Conservation (phyloP, 2,113 vertebrate genomes). For the Erinaceus europaeus region DNA sequence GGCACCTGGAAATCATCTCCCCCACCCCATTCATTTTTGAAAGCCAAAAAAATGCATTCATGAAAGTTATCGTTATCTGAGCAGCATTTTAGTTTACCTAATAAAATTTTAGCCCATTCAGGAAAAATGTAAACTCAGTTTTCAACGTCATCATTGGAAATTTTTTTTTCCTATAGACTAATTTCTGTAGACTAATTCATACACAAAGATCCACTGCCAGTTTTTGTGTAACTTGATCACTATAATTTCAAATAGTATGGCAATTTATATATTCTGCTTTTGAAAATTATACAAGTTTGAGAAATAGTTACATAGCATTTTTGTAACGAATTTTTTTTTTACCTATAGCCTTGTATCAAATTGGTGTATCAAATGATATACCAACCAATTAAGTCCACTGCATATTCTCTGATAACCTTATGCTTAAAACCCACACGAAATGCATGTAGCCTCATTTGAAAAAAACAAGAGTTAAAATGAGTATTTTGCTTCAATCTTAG, state of each 20-base stretch:
- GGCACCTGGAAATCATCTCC: slow-evolving; percentile 69
- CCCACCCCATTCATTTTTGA: slow-evolving; percentile 47
- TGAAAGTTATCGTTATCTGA: slow-evolving; percentile 41
- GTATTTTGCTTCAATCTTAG: slow-evolving; percentile 62
- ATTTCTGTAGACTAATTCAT: slow-evolving; percentile 56
- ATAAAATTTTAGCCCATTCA: slow-evolving; percentile 62
- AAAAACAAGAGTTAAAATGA: slow-evolving; percentile 61
- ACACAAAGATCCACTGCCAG: slow-evolving; percentile 43
- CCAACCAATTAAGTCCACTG: slow-evolving; percentile 26
- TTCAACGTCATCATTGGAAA: slow-evolving; percentile 57
- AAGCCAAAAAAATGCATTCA: slow-evolving; percentile 70
- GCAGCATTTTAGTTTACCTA: slow-evolving; percentile 56
- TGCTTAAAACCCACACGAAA: slow-evolving; percentile 51
- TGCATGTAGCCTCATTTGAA: slow-evolving; percentile 58
- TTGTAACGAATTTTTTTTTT: slow-evolving; percentile 43
- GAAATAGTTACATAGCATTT: slow-evolving; percentile 42
- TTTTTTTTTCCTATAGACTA: slow-evolving; percentile 48
- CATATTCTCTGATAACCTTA: slow-evolving; percentile 62
- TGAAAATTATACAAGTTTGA: slow-evolving; percentile 50
- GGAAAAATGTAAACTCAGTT: slow-evolving; percentile 66
- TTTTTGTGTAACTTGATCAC: slow-evolving; percentile 35
- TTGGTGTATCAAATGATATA: slow-evolving; percentile 36
- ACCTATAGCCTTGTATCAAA: slow-evolving; percentile 50
- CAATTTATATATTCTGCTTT: slow-evolving; percentile 53
- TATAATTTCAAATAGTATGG: slow-evolving; percentile 37